A percentile compares a stretch with the other conserved stretches of the same genome.
These are phyloP conservation scores for Hirtodrosophila histrioides DNA, from an alignment of 2,888 invertebrate species.

Conservation along the genomic window DNA sequence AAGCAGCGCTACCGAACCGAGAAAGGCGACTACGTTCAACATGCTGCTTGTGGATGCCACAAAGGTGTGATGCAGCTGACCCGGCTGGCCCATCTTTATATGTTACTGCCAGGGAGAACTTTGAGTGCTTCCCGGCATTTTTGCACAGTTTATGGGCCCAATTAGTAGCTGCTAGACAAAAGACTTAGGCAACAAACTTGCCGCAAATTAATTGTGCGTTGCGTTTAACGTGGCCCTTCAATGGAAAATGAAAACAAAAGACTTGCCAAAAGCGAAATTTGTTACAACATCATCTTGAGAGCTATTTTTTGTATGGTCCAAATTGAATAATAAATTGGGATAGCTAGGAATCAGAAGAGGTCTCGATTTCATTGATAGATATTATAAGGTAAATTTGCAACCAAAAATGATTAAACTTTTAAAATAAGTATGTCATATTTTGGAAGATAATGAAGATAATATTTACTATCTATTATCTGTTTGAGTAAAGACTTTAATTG, in stretches of 20 bases:
- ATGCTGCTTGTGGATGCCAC: constrained; percentile 43
- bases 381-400: too few relatives aligned
- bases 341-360: too few relatives aligned
- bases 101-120: constrained; percentile 5
- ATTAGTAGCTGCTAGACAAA: constrained; percentile 63
- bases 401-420: too few relatives aligned
- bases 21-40: constrained; percentile 26
- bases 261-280: constrained; percentile 3
- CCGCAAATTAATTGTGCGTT: constrained; percentile 58
- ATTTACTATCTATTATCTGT: too few relatives aligned
- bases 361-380: too few relatives aligned
- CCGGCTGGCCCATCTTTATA: constrained; percentile 27
- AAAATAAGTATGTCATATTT: too few relatives aligned
- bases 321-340: too few relatives aligned
- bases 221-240: constrained; percentile 42
- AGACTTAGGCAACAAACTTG: constrained; percentile 73
- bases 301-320: constrained; percentile 1
- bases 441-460: too few relatives aligned
- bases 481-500: neutral
- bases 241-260: constrained; percentile 26
- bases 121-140: neutral
- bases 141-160: constrained; percentile 22
- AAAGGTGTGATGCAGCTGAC: constrained; percentile 22
- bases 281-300: constrained; percentile 19
- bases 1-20: neutral